Base-by-base conservation (phyloP, 1,140 invertebrate species). In the Arctopsyche grandis region DNA sequence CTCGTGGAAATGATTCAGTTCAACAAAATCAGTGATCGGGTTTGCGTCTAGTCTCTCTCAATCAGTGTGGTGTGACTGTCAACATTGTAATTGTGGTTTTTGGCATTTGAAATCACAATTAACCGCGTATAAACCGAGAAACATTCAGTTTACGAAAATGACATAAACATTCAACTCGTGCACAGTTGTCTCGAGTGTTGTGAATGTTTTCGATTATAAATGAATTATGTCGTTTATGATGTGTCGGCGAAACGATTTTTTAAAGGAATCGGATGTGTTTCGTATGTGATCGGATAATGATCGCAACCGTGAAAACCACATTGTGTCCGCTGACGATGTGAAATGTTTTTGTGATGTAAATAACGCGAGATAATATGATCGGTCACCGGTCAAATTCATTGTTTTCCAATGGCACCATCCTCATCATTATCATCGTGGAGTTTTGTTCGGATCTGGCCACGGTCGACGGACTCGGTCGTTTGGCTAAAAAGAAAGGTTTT, bases 401-500 rank as follows among this genome's bases (percentile, higher is more conserved):
- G 74, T 76, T 76, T 76, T 76, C 19, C 38, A 26, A 38, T 38
- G 24, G n/a, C 69, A 74, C 46, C 43, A 46, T 74, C 22, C 5
- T 52, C 9, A 9, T 19, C n/a, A 56, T 16, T 3, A 52, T 74
- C 56, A 43, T 76, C n/a, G 10, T 60, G 19, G 24, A 26, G 21
- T 12, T 29, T 24, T 66, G 22, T n/a, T 10, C n/a, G 22, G 9
- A 22, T 19, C 10, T 22, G 56, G 74, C 24, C 60, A 26, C 74
- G 38, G 74, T 43, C 12, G 5, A 3, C 10, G 74, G 9, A 5
- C 29, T 76, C 10, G 29, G 29, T 10, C 74, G 46, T 60, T 52
- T 58, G 52, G 56, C 52, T 14, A 76, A 76, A 63, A 76, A 76
- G 56, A 76, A 76, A 76, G 74, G 74, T 76, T 58, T 7, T 22